Evolutionary conservation across 2,797 vertebrate genomes (phyloP), one percentile per base, ranked within the genome.

Genomic region (Eulemur albifrons): DNA sequence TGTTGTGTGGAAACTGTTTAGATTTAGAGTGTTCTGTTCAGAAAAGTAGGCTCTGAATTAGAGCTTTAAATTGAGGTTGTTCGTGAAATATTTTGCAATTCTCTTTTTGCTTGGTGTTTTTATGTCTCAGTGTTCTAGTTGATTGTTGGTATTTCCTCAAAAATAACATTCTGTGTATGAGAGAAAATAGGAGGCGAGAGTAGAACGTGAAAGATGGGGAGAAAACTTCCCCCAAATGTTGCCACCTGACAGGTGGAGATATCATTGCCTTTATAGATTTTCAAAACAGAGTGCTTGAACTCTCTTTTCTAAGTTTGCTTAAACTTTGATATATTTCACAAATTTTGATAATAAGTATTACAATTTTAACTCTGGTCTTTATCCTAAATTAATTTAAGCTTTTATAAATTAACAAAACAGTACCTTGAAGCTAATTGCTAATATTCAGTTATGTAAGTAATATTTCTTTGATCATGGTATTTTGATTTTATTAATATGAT

Each of bases 81-180:
- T 95, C 76, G 75, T 93, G 77, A 79, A 93, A 54, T 96, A 76
- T 90, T 88, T 94, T 91, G 30, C 38, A 91, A 17, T 90, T 97
- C 27, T 95, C 40, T 96, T 82, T 88, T 18, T 86, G 73, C 7
- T 45, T 9, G 15, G 25, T 86, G 35, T 88, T 94, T 95, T 85
- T 88, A 12, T 72, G 23, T 21, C 73, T 73, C 50, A 13, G 23
- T 95, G 17, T 84, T 95, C 27, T 92, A 20, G 20, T 25, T 32
- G 54, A 32, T 79, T 72, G 35, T n/a, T 0, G 21, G 1, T n/a
- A 12, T 69, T 93, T 69, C 5, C 32, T 5, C 3, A 13, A 85
- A 93, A 85, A 1, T 61, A 10, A 10, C 65, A 7, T 43, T 65
- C 32, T 59, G 5, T 75, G 30, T 4, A 2, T 89, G 77, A 84